phyloP scores from a whole-genome alignment of 1,140 invertebrate species.

The Ostrea edulis region DNA sequence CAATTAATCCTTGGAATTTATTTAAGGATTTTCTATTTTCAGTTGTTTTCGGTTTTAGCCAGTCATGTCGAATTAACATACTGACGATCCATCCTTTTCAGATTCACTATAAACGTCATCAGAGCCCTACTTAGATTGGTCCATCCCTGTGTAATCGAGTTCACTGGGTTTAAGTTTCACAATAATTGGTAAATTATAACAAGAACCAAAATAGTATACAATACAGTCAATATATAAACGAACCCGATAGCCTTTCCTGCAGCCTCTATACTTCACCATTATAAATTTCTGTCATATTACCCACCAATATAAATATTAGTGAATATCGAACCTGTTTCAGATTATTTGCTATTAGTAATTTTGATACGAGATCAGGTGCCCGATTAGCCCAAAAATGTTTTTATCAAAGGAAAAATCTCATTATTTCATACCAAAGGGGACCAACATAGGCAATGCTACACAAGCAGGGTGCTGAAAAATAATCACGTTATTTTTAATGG shows the following conservation, averaged over 20 bases:
- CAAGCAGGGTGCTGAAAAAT: no score
- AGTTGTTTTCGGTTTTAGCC: background rate
- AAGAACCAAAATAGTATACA: background rate
- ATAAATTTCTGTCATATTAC: no score
- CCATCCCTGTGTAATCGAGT: background rate
- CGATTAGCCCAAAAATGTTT: no score
- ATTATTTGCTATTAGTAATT: no score
- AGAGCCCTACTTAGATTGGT: background rate
- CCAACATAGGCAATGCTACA: no score
- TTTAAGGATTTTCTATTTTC: background rate
- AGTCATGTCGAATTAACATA: constrained; percentile 15
- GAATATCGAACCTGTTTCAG: no score
- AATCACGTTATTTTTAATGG: no score
- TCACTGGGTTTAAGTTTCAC: background rate
- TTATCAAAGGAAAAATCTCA: no score
- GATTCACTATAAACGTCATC: background rate
- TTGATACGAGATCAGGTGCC: no score
- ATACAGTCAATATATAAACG: background rate
- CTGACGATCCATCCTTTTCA: background rate
- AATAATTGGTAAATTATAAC: background rate
- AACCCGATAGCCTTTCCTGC: background rate
- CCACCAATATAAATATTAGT: no score
- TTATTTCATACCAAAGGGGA: no score
- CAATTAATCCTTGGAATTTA: background rate
- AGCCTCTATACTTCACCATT: no score